Conservation (phyloP, 2,113 vertebrate species). For the Origma solitaria region DNA sequence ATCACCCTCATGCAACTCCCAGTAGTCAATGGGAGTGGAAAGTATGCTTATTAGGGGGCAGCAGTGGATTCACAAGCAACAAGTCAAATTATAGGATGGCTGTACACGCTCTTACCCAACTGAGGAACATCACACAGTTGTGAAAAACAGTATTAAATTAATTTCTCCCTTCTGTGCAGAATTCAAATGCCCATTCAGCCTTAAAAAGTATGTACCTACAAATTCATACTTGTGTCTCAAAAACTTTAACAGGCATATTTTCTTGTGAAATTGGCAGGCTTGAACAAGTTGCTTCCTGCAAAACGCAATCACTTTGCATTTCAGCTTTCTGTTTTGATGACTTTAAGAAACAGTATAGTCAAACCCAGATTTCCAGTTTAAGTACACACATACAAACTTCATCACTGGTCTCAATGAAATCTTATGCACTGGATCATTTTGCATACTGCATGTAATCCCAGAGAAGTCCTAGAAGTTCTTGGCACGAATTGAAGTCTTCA, state of each 20-base stretch:
- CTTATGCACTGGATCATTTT: background rate
- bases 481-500: background rate
- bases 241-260: background rate
- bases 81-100: background rate
- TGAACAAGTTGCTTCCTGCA: background rate
- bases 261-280: background rate
- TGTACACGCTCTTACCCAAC: background rate
- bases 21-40: background rate
- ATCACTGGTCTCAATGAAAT: background rate
- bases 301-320: background rate
- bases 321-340: slow-evolving; percentile 29
- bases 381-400: background rate
- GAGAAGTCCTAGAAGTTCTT: background rate
- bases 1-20: background rate
- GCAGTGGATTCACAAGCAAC: background rate
- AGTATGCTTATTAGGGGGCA: background rate
- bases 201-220: background rate
- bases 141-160: background rate
- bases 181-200: background rate
- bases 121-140: background rate
- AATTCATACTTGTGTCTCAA: background rate
- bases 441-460: background rate
- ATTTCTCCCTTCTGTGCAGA: background rate
- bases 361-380: slow-evolving; percentile 25
- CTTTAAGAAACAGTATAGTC: slow-evolving; percentile 10